Percentiles rank a stretch among this genome's conserved stretches.
phyloP scores from a whole-genome alignment of 2,888 invertebrate genomes.

The Nomada lathburiana region DNA sequence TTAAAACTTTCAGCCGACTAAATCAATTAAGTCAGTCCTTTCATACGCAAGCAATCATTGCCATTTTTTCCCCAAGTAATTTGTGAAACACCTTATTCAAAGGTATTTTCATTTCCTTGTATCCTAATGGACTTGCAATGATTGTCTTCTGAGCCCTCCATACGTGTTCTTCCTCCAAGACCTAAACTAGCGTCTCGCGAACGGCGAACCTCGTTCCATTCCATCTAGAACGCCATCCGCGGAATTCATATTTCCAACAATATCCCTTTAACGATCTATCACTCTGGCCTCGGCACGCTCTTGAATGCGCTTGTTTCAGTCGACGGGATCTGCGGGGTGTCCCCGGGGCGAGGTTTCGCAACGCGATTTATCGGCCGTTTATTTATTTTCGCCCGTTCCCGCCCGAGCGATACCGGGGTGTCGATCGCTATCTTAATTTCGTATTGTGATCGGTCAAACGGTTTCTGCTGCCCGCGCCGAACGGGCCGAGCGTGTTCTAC shows the following conservation, averaged over 20 bases:
- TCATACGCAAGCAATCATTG: too few relatives aligned
- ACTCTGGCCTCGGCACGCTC: slow-evolving; percentile 27
- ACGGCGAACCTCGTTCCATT: neutral
- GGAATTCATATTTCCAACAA: slow-evolving; percentile 35
- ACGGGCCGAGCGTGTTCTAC: slow-evolving; percentile 35
- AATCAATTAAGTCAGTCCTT: too few relatives aligned
- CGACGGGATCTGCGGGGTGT: slow-evolving; percentile 61
- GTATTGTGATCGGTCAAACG: slow-evolving; percentile 76
- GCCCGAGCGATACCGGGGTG: slow-evolving; percentile 66
- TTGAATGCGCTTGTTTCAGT: slow-evolving; percentile 56
- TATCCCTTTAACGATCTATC: slow-evolving; percentile 39
- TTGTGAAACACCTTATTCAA: too few relatives aligned
- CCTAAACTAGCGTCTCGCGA: neutral
- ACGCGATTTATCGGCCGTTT: slow-evolving; percentile 75
- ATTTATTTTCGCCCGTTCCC: slow-evolving; percentile 73
- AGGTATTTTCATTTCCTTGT: too few relatives aligned
- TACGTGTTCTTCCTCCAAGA: neutral
- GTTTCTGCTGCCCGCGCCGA: slow-evolving; percentile 50
- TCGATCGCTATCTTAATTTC: slow-evolving; percentile 81
- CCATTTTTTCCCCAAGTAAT: too few relatives aligned
- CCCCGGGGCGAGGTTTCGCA: slow-evolving; percentile 60
- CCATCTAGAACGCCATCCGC: neutral
- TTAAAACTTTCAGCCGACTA: too few relatives aligned
- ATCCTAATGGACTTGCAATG: too few relatives aligned
- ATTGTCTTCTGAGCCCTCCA: too few relatives aligned